These are phyloP conservation scores for Drosophila anomalata DNA, from an alignment of 2,888 invertebrate species.

Conservation along the genomic window DNA sequence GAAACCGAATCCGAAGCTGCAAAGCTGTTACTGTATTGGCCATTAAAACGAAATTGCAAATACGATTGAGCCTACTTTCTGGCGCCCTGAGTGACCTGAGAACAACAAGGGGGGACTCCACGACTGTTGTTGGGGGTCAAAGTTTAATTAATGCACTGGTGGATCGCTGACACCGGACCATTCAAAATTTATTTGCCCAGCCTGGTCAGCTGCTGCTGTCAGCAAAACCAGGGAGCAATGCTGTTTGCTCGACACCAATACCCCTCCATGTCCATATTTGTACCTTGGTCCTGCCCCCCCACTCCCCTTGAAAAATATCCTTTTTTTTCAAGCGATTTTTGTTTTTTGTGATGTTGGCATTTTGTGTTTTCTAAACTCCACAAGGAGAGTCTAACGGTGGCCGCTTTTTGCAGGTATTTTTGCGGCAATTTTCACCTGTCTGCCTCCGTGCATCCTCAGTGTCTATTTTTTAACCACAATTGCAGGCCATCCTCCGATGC, in stretches of 20 bases:
- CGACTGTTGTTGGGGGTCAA: constrained; percentile 22
- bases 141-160: constrained; percentile 46
- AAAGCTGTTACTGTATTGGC: constrained; percentile 23
- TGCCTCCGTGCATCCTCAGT: constrained; percentile 7
- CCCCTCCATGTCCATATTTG: constrained; percentile 20
- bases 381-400: constrained; percentile 25
- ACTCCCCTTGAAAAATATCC: background rate
- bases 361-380: background rate
- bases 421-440: constrained; percentile 61
- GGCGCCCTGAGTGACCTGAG: constrained; percentile 30
- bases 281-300: background rate
- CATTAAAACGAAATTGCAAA: constrained; percentile 55
- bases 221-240: constrained; percentile 14
- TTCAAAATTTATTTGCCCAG: constrained; percentile 56
- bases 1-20: constrained; percentile 20
- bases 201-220: constrained; percentile 2
- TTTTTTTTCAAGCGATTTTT: constrained; percentile 1
- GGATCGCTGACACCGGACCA: constrained; percentile 50
- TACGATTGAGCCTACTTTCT: constrained; percentile 51
- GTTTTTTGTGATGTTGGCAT: constrained; percentile 1
- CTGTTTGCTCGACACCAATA: constrained; percentile 26
- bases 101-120: background rate
- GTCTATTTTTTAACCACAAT: constrained; percentile 70
- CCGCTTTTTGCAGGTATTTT: constrained; percentile 37
- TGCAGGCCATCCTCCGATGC: constrained; percentile 60